Evolutionary conservation across 2,797 vertebrate species (phyloP).

Genomic region (Darevskia nairensis): DNA sequence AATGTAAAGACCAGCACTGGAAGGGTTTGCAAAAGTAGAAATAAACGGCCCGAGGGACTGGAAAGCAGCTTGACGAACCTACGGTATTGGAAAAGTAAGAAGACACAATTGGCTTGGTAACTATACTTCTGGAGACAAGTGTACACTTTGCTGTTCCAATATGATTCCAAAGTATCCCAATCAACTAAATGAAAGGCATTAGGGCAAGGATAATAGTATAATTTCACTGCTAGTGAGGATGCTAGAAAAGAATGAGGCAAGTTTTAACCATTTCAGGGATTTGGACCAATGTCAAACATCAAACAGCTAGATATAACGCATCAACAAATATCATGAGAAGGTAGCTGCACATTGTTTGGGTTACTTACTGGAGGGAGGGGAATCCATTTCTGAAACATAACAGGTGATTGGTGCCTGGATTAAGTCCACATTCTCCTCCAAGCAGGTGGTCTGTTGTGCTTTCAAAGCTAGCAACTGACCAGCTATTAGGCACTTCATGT

Average conservation of each 20-base stretch:
- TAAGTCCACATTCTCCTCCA: not conserved
- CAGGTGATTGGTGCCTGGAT: not conserved
- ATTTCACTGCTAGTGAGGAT: not conserved
- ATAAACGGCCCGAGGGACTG: constrained; percentile 92
- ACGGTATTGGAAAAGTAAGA: constrained; percentile 5
- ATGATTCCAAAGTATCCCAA: not conserved
- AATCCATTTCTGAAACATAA: not conserved
- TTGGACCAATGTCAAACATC: not conserved
- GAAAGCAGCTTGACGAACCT: constrained; percentile 93
- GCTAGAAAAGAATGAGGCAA: not conserved
- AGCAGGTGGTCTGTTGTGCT: not conserved
- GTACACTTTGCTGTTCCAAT: not conserved
- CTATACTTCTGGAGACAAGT: not conserved
- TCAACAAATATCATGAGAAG: not conserved
- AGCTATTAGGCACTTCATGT: not conserved
- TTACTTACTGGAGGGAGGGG: not conserved
- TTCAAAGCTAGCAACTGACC: not conserved
- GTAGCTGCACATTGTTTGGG: not conserved
- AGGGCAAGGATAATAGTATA: not conserved
- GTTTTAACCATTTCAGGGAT: not conserved
- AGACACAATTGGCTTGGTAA: not conserved
- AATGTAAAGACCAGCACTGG: constrained; percentile 86
- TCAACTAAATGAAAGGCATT: not conserved
- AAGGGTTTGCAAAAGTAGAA: constrained; percentile 91
- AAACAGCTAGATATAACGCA: not conserved